Conservation (phyloP, 2,113 vertebrate genomes). For the Antennarius striatus region DNA sequence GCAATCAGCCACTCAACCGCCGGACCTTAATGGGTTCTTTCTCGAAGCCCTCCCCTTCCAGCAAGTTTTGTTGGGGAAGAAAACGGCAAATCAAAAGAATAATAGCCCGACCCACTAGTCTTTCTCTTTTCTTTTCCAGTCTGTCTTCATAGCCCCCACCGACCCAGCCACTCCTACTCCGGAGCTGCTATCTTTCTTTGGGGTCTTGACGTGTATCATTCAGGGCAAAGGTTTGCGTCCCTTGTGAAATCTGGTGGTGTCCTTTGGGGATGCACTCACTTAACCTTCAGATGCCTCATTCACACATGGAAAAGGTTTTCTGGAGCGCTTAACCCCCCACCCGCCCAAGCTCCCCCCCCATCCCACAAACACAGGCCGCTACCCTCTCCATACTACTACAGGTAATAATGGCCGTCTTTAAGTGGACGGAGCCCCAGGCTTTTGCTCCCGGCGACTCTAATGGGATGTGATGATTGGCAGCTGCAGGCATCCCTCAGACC, state of each 20-base stretch:
- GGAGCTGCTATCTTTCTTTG: neutral
- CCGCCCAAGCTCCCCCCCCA: neutral
- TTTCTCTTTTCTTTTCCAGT: neutral
- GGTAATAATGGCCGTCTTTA: slow-evolving; percentile 43
- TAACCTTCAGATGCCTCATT: slow-evolving; percentile 64
- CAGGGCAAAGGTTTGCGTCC: slow-evolving; percentile 42
- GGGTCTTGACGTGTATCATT: slow-evolving; percentile 22
- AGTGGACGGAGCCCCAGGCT: slow-evolving; percentile 61
- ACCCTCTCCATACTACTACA: slow-evolving; percentile 15
- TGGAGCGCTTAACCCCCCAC: slow-evolving; percentile 14
- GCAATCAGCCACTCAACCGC: too few species aligned
- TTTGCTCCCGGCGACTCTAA: slow-evolving; percentile 52
- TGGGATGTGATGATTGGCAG: slow-evolving; percentile 68
- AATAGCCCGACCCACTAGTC: too few species aligned
- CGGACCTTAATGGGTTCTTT: too few species aligned
- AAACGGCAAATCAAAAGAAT: too few species aligned
- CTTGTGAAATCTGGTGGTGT: slow-evolving; percentile 43
- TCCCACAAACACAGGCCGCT: slow-evolving; percentile 14
- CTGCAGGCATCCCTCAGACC: slow-evolving; percentile 42
- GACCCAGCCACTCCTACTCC: too few species aligned
- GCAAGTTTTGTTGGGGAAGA: too few species aligned
- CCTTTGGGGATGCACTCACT: slow-evolving; percentile 57
- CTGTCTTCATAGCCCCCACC: neutral
- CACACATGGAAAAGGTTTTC: slow-evolving; percentile 47
- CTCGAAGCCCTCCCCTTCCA: too few species aligned